These are phyloP conservation scores for Unio delphinus DNA, from an alignment of 2,888 invertebrate genomes.

Conservation along the genomic window DNA sequence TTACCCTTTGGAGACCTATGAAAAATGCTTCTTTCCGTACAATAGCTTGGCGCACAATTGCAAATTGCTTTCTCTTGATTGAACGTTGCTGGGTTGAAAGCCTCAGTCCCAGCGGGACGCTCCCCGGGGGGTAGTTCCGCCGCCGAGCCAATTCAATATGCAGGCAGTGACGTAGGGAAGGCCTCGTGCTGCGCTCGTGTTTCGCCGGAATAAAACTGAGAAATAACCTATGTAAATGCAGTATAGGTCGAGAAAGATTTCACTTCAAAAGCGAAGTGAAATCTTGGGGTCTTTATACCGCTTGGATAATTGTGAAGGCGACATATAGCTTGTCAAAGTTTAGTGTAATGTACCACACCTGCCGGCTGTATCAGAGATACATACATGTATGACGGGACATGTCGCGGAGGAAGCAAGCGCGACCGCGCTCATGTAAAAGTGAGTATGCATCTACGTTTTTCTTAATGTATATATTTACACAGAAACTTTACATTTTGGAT, in stretches of 20 bases:
- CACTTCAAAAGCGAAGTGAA: background rate
- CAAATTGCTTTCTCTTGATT: conserved; percentile 37
- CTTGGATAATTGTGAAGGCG: too few species aligned
- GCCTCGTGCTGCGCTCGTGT: conserved; percentile 52
- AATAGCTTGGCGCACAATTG: conserved; percentile 25
- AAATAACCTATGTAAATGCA: background rate
- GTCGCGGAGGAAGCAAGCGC: conserved; percentile 60
- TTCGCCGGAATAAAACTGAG: conserved; percentile 29
- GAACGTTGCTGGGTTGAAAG: conserved; percentile 39
- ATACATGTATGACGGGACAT: conserved; percentile 17
- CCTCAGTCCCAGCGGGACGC: conserved; percentile 40
- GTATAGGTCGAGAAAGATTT: conserved; percentile 5
- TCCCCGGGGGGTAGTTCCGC: conserved; percentile 53
- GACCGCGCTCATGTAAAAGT: conserved; percentile 59
- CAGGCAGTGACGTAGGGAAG: conserved; percentile 53
- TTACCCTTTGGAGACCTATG: conserved; percentile 51
- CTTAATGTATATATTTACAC: conserved; percentile 1
- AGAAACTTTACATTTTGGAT: background rate
- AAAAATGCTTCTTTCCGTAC: conserved; percentile 29
- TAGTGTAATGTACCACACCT: too few species aligned
- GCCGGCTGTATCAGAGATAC: too few species aligned
- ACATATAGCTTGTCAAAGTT: too few species aligned
- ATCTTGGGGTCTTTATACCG: too few species aligned
- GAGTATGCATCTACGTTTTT: conserved; percentile 27
- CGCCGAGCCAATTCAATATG: conserved; percentile 62